phyloP scores from a whole-genome alignment of 2,797 vertebrate species.

The Sebastes dallii region DNA sequence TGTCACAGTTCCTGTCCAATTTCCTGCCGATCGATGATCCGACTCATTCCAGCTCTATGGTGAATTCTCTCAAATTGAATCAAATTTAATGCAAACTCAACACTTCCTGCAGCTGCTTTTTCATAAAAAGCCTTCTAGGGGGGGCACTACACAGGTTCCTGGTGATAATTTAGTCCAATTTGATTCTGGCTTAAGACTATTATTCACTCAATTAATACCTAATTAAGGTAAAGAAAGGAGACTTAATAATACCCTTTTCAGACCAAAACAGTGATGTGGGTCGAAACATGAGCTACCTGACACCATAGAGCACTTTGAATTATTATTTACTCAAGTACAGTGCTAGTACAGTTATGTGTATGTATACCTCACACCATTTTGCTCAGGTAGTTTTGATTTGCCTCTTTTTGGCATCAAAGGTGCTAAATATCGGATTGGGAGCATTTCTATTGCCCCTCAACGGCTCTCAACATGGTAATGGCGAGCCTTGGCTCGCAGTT shows the following conservation, averaged over 20 bases:
- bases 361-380: background rate
- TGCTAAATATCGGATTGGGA: no score
- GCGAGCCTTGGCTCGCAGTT: no score
- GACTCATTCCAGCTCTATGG: background rate
- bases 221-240: background rate
- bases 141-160: background rate
- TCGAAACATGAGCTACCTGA: background rate
- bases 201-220: background rate
- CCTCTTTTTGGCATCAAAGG: background rate
- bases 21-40: background rate
- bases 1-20: background rate
- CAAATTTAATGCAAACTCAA: background rate
- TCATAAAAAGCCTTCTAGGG: background rate
- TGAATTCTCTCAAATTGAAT: background rate
- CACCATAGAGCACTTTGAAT: background rate
- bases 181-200: background rate
- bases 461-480: no score
- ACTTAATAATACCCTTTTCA: background rate
- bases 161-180: background rate
- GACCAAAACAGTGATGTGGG: background rate
- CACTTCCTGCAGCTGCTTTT: conserved; percentile 3
- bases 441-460: no score
- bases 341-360: background rate
- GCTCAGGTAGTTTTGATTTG: background rate
- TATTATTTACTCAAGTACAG: background rate